Evolutionary conservation across 2,113 vertebrate genomes (phyloP).

Genomic region (Saguinus midas): DNA sequence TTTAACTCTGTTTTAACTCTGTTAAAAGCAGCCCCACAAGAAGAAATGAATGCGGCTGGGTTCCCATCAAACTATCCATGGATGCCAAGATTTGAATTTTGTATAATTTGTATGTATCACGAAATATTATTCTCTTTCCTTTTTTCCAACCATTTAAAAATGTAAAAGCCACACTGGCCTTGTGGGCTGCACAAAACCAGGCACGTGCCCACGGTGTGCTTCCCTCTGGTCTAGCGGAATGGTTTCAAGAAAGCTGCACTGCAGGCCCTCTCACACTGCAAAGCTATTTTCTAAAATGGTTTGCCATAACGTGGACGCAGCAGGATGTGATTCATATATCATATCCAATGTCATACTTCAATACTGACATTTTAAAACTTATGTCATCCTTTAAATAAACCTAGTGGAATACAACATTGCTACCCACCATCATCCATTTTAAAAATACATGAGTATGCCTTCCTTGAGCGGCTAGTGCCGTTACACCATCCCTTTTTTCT

Average conservation of each 20-base stretch:
- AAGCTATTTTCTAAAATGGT: constrained; percentile 30
- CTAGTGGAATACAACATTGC: neutral
- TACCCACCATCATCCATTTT: neutral
- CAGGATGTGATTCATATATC: constrained; percentile 53
- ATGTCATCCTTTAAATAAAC: neutral
- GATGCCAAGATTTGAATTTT: neutral
- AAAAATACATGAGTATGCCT: neutral
- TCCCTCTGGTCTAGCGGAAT: rapidly evolving
- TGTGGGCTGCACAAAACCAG: neutral
- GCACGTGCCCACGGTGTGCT: rapidly evolving
- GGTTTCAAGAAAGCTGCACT: neutral
- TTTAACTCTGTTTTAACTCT: rapidly evolving
- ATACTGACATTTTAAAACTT: constrained; percentile 19
- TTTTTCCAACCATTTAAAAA: neutral
- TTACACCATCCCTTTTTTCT: neutral
- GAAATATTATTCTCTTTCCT: neutral
- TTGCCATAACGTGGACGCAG: neutral
- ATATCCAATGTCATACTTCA: neutral
- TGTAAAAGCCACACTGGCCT: neutral
- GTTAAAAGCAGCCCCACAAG: rapidly evolving
- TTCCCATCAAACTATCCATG: neutral
- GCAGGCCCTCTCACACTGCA: rapidly evolving
- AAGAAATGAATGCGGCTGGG: neutral
- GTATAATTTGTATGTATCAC: too few relatives aligned
- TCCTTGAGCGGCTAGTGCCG: too few relatives aligned